Evolutionary conservation across 2,888 invertebrate genomes (phyloP).

Genomic region (Troides helena): DNA sequence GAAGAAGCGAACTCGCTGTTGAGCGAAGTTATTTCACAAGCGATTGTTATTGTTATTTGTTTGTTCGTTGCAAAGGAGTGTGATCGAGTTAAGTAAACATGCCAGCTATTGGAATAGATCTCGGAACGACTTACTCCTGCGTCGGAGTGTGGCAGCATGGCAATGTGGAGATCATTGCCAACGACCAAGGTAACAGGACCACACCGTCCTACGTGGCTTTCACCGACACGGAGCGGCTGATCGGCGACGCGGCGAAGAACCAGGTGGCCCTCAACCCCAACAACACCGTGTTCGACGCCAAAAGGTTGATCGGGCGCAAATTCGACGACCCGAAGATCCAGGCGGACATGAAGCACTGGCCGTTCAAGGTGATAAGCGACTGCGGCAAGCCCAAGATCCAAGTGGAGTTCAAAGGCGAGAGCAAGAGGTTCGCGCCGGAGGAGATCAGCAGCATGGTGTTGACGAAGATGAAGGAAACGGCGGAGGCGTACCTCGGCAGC

Average conservation of each 20-base stretch:
- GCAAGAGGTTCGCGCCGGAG: slow-evolving; percentile 81
- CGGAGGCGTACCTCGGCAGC: slow-evolving; percentile 83
- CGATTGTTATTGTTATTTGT: slow-evolving; percentile 32
- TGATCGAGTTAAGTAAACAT: slow-evolving; percentile 35
- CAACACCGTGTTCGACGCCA: slow-evolving; percentile 89
- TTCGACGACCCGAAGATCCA: slow-evolving; percentile 85
- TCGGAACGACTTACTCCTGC: slow-evolving; percentile 86
- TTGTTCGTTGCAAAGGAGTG: too few relatives aligned
- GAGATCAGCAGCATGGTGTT: slow-evolving; percentile 83
- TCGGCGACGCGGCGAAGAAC: slow-evolving; percentile 93
- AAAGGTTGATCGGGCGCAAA: slow-evolving; percentile 89
- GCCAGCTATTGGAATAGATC: slow-evolving; percentile 79
- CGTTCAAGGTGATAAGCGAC: slow-evolving; percentile 83
- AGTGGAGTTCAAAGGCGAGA: slow-evolving; percentile 80
- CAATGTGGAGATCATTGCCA: slow-evolving; percentile 85
- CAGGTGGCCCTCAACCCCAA: slow-evolving; percentile 88
- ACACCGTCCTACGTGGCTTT: slow-evolving; percentile 94
- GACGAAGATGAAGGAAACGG: slow-evolving; percentile 61
- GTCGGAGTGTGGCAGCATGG: slow-evolving; percentile 68
- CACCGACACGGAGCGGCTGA: slow-evolving; percentile 90
- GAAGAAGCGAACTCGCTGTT: slow-evolving; percentile 21
- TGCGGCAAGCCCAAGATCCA: slow-evolving; percentile 82
- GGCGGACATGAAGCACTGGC: slow-evolving; percentile 88
- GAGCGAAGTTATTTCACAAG: slow-evolving; percentile 29
- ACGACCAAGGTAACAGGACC: slow-evolving; percentile 93